Conservation (phyloP, 2,797 vertebrate genomes). For the Notolabrus celidotus region DNA sequence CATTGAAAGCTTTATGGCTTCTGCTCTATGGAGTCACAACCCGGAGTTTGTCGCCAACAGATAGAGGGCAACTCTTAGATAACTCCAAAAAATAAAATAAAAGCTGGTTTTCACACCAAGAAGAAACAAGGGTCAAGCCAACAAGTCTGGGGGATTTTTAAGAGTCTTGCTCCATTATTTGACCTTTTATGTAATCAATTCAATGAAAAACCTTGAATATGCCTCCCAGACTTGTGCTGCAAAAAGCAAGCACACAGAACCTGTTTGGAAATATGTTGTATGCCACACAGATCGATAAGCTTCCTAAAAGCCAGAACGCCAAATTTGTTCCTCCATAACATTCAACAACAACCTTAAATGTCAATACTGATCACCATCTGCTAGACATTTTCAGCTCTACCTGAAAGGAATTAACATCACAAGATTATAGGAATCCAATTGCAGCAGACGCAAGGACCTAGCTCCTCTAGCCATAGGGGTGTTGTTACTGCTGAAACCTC, state of each 20-base stretch:
- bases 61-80: conserved; percentile 56
- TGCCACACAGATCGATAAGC: conserved; percentile 48
- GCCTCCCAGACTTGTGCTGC: conserved; percentile 5
- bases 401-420: conserved; percentile 56
- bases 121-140: conserved; percentile 63
- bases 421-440: conserved; percentile 49
- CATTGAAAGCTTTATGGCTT: conserved; percentile 58
- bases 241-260: conserved; percentile 20
- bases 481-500: conserved; percentile 35
- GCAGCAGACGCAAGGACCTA: background rate
- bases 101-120: conserved; percentile 18
- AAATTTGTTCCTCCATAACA: conserved; percentile 58
- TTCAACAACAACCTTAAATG: conserved; percentile 71
- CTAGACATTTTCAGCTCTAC: conserved; percentile 55
- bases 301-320: conserved; percentile 48
- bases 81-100: conserved; percentile 37
- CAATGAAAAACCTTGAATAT: conserved; percentile 40
- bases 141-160: conserved; percentile 39
- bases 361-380: conserved; percentile 75
- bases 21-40: conserved; percentile 57
- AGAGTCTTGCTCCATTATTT: conserved; percentile 31
- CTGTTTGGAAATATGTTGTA: conserved; percentile 33
- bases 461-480: conserved; percentile 16
- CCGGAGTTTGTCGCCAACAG: conserved; percentile 68
- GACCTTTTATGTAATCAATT: conserved; percentile 54